Conservation (phyloP, 2,797 vertebrate genomes). For the Leucoraja ocellata region DNA sequence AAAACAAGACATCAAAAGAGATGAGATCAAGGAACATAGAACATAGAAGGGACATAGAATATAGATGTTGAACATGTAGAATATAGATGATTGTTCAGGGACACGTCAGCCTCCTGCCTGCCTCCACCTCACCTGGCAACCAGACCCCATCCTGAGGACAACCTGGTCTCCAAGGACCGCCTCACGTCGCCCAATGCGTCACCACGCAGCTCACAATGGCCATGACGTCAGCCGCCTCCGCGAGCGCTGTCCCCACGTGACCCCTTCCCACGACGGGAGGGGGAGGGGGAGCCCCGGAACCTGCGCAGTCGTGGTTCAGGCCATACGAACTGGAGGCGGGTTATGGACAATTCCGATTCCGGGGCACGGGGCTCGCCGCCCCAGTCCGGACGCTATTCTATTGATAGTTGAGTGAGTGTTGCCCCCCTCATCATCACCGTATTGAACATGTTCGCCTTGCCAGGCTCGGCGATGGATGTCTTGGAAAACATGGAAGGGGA, state of each 20-base stretch:
- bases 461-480: constrained; percentile 19
- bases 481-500: constrained; percentile 55
- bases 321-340: not conserved
- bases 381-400: not conserved
- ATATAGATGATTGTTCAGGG: no score
- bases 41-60: no score
- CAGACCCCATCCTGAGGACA: no score
- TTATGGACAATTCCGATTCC: not conserved
- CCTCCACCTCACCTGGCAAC: no score
- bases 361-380: not conserved
- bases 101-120: no score
- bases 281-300: not conserved
- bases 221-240: not conserved
- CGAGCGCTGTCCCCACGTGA: not conserved
- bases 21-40: no score
- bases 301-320: not conserved
- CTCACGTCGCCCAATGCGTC: not conserved
- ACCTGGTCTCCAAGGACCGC: no score
- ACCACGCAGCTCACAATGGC: not conserved
- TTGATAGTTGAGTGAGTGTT: not conserved
- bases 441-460: constrained; percentile 20
- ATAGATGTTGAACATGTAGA: no score
- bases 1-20: no score
- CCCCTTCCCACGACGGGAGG: not conserved
- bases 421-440: no score